Conservation (phyloP, 1,140 invertebrate species). For the Hyles euphorbiae region DNA sequence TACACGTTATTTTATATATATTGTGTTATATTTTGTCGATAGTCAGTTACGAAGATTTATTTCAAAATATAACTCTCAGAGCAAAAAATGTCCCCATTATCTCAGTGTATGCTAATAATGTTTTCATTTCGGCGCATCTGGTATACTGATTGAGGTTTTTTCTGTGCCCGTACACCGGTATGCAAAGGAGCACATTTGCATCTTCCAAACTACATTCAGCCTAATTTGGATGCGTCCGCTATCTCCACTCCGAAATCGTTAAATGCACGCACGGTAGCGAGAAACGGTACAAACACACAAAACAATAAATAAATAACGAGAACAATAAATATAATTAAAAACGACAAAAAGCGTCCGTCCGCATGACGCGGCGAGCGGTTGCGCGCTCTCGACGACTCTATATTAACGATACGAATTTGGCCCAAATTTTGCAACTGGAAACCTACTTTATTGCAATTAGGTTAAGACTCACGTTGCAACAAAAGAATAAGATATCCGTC, state of each 20-base stretch:
- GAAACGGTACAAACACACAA: constrained; percentile 48
- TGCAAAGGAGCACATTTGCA: constrained; percentile 66
- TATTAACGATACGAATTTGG: constrained; percentile 39
- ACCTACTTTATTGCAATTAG: constrained; percentile 21
- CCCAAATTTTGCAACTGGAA: constrained; percentile 18
- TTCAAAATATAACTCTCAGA: too few relatives aligned
- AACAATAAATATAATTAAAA: constrained; percentile 74
- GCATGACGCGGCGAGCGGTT: constrained; percentile 55
- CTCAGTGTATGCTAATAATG: constrained; percentile 50
- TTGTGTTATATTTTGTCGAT: not conserved
- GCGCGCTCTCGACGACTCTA: constrained; percentile 47
- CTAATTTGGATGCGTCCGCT: constrained; percentile 67
- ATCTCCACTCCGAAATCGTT: constrained; percentile 56
- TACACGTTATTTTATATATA: too few relatives aligned
- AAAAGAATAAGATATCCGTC: constrained; percentile 25
- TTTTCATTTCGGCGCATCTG: constrained; percentile 40
- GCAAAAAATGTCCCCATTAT: constrained; percentile 23
- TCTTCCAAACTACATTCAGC: constrained; percentile 52
- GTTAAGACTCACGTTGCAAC: constrained; percentile 33
- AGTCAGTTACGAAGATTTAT: too few relatives aligned
- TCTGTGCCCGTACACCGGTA: constrained; percentile 30
- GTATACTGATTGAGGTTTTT: constrained; percentile 47
- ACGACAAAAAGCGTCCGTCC: constrained; percentile 65
- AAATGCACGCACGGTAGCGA: constrained; percentile 67
- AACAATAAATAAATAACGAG: constrained; percentile 70